Conservation (phyloP, 92 coral and sea anemone species). For the Scolanthus callimorphus region DNA sequence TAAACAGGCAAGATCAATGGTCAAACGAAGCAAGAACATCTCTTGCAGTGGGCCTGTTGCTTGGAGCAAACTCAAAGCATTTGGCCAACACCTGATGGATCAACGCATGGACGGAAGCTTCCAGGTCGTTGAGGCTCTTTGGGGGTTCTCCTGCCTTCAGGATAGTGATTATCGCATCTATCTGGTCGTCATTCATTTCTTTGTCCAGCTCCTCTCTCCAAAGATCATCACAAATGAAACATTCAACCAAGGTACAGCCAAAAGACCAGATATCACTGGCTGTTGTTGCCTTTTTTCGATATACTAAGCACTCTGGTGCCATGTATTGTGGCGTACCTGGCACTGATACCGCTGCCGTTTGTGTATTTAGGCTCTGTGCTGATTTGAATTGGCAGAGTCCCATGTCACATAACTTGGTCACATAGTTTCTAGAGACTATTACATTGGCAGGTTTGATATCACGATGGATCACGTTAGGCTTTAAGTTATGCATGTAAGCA, state of each 20-base stretch:
- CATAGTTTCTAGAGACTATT: conserved; percentile 24
- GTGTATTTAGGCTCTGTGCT: too few relatives aligned
- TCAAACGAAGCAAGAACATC: too few relatives aligned
- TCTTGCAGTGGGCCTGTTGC: too few relatives aligned
- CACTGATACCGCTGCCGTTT: too few relatives aligned
- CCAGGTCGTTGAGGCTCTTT: conserved; percentile 1
- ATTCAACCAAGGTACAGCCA: conserved; percentile 10
- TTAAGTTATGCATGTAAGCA: too few relatives aligned
- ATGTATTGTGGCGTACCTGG: conserved; percentile 15
- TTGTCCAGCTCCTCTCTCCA: conserved; percentile 10
- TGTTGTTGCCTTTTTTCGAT: conserved; percentile 9
- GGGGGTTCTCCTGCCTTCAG: background rate
- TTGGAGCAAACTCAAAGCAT: too few relatives aligned
- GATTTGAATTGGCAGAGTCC: too few relatives aligned
- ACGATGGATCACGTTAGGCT: too few relatives aligned
- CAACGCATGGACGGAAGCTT: background rate
- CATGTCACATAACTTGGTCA: conserved; percentile 36
- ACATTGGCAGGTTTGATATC: too few relatives aligned
- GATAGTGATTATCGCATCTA: conserved; percentile 5
- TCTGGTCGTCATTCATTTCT: conserved; percentile 1
- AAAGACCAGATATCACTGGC: conserved; percentile 15
- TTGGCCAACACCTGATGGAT: too few relatives aligned
- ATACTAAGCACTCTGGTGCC: conserved; percentile 19
- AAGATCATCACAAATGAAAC: conserved; percentile 6
- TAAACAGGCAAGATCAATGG: too few relatives aligned